These are phyloP conservation scores for Porites rus DNA, from an alignment of 92 coral and sea anemone genomes.

Conservation along the genomic window DNA sequence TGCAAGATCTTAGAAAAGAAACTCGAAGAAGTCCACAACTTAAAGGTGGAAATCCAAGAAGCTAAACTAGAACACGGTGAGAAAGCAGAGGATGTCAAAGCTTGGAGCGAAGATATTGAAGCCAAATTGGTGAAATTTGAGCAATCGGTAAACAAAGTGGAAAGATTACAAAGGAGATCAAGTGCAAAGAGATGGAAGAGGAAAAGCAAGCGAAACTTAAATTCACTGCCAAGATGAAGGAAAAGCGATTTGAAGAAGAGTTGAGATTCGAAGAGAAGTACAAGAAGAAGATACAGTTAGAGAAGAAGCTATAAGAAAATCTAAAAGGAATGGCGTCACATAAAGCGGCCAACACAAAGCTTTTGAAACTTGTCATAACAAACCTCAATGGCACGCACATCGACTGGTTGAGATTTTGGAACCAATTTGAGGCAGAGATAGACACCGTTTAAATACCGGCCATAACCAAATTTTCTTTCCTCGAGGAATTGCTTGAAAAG, in stretches of 20 bases:
- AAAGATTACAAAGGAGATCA: conserved; percentile 16
- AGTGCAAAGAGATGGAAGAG: conserved; percentile 24
- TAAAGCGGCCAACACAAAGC: conserved; percentile 31
- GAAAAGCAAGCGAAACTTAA: conserved; percentile 27
- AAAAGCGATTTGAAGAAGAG: conserved; percentile 30
- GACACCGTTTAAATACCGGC: conserved; percentile 51
- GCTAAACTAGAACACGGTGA: conserved; percentile 23
- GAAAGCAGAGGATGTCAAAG: conserved; percentile 10
- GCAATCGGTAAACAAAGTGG: not conserved
- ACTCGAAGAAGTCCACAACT: conserved; percentile 34
- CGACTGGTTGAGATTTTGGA: conserved; percentile 72
- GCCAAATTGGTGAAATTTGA: not conserved
- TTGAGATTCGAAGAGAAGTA: conserved; percentile 38
- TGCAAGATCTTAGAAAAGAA: conserved; percentile 27
- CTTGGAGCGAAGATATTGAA: conserved; percentile 32
- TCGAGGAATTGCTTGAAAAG: conserved; percentile 49
- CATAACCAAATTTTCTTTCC: conserved; percentile 63
- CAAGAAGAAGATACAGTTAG: conserved; percentile 25
- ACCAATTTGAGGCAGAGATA: conserved; percentile 61
- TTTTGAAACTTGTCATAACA: conserved; percentile 55
- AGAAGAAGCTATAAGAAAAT: conserved; percentile 16
- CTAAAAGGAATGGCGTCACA: conserved; percentile 9
- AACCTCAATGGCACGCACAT: conserved; percentile 55
- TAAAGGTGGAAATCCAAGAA: conserved; percentile 37
- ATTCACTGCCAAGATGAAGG: conserved; percentile 32